Evolutionary conservation across 2,888 invertebrate genomes (phyloP), one percentile per base, ranked within the genome.

Genomic region (Oligia strigilis): DNA sequence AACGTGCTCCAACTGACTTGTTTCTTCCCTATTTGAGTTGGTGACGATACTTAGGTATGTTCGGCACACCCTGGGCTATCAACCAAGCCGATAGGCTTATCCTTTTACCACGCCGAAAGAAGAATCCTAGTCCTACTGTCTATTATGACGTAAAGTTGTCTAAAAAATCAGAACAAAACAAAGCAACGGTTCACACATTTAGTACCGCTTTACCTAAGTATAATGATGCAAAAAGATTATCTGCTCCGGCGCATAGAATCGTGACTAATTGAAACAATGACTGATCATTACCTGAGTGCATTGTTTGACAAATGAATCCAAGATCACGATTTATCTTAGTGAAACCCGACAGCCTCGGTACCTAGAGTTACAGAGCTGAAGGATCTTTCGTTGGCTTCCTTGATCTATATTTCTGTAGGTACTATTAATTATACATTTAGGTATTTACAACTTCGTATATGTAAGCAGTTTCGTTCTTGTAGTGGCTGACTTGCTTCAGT

Each of bases 261-360:
- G 90, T 92, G 92, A 92, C 90, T 88, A 84, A 89, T 89, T 88
- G 83, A 79, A 88, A 90, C 81, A 88, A 85, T 86, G 80, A 87
- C 76, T 80, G 78, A 75, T 77, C 78, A 80, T 83, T 79, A 84
- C 75, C 29, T 71, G 79, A 75, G 84, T 78, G 82, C 72, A 77
- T 81, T 82, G 85, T 86, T 85, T 83, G 75, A 85, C 79, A 85
- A 89, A 88, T 87, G 82, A 84, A 88, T 86, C 81, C 72, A 58
- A 66, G 83, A 82, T 87, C 90, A 90, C 89, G 88, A 88, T 75
- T 80, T 80, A 49, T 69, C 77, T 75, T 62, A 49, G 55, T 72
- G 40, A 77, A 67, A 67, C 66, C 40, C 23, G 77, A 81, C 52
- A 71, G 36, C 66, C 71, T 77, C 58, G 70, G n/a, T 71, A 46